phyloP scores from a whole-genome alignment of 2,113 vertebrate genomes.

The Otocyon megalotis region DNA sequence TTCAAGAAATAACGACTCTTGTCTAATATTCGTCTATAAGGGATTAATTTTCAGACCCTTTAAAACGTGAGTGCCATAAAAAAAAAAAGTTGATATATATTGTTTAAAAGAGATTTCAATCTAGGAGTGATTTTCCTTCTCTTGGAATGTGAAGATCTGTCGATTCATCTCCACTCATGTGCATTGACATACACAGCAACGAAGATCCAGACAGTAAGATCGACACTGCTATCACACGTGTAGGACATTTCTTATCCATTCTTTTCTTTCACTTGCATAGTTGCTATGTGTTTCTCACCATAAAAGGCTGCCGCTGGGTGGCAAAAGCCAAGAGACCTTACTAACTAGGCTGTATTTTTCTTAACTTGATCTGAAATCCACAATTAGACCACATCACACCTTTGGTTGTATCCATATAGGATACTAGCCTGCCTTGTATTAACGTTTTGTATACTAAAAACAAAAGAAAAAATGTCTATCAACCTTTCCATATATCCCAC shows the following conservation, averaged over 20 bases:
- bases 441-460: constrained; percentile 80
- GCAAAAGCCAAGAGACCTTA: constrained; percentile 81
- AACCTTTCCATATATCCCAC: constrained; percentile 81
- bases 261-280: constrained; percentile 66
- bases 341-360: constrained; percentile 83
- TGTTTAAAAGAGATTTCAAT: constrained; percentile 78
- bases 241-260: constrained; percentile 68
- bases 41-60: constrained; percentile 79
- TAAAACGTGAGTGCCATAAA: constrained; percentile 84
- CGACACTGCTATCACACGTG: constrained; percentile 28
- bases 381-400: constrained; percentile 84
- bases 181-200: constrained; percentile 77
- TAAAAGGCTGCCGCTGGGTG: constrained; percentile 82
- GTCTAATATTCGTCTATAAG: constrained; percentile 79
- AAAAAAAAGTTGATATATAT: constrained; percentile 73
- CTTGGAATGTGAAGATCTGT: constrained; percentile 81
- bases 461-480: constrained; percentile 76
- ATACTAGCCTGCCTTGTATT: constrained; percentile 83
- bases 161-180: constrained; percentile 71
- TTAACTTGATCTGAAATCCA: constrained; percentile 82
- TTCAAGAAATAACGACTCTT: constrained; percentile 78
- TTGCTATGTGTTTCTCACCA: constrained; percentile 82
- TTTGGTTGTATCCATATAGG: constrained; percentile 79
- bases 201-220: constrained; percentile 56
- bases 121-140: constrained; percentile 76